A percentile compares a stretch with the other conserved stretches of the same genome.
Evolutionary conservation across 1,140 invertebrate genomes (phyloP).

Genomic region (Bombus waltoni): DNA sequence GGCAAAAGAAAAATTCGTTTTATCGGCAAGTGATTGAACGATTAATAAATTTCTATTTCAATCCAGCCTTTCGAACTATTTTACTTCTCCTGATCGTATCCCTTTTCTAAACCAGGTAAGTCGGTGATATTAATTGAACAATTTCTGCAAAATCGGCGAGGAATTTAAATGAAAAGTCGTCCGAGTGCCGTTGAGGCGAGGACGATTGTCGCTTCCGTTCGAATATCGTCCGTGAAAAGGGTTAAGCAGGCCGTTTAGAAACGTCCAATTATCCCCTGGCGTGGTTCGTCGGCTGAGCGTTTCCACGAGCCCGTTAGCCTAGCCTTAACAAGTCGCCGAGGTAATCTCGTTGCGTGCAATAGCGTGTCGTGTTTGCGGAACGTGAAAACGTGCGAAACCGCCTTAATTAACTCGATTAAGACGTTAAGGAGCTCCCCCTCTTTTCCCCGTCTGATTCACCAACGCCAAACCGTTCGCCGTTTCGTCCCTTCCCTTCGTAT

Average conservation of each 20-base stretch:
- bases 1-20: no score
- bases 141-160: not conserved
- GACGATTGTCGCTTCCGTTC: not conserved
- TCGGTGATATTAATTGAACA: not conserved
- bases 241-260: conserved; percentile 54
- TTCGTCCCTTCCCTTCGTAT: not conserved
- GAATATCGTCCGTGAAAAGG: not conserved
- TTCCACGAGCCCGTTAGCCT: conserved; percentile 48
- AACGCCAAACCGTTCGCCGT: not conserved
- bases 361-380: conserved; percentile 67
- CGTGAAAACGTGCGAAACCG: conserved; percentile 71
- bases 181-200: no score
- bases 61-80: no score
- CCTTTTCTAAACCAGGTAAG: no score
- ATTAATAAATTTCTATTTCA: no score
- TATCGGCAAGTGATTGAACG: no score
- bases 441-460: conserved; percentile 5
- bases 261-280: conserved; percentile 64
- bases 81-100: no score
- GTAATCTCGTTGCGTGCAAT: conserved; percentile 68
- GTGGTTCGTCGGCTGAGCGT: conserved; percentile 40
- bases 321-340: conserved; percentile 45
- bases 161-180: not conserved
- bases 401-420: conserved; percentile 79
- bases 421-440: conserved; percentile 58